A percentile compares a stretch with the other conserved stretches of the same genome.
Evolutionary conservation across 2,888 invertebrate species (phyloP).

Genomic region (Notocelia uddmanniana): DNA sequence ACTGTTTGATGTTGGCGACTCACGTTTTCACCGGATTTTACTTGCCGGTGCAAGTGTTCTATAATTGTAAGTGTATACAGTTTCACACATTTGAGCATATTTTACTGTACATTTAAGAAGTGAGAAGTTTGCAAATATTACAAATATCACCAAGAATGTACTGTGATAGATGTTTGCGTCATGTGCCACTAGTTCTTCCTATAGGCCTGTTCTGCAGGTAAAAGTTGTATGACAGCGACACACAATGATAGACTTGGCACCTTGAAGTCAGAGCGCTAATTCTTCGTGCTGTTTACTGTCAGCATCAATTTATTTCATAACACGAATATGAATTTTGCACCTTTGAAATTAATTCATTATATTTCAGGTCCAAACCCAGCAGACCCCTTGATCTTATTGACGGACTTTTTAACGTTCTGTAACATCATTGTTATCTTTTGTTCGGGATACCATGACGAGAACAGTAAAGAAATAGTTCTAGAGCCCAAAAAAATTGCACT

Average conservation of each 20-base stretch:
- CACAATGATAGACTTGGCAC: too few species aligned
- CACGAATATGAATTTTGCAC: not conserved
- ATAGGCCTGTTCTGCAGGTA: not conserved
- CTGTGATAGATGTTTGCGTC: not conserved
- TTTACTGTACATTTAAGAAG: not conserved
- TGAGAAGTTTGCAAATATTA: not conserved
- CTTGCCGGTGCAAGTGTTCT: conserved; percentile 66
- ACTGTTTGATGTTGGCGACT: conserved; percentile 54
- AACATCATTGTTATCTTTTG: conserved; percentile 64
- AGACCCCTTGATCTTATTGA: conserved; percentile 60
- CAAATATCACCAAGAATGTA: too few species aligned
- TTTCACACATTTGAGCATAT: not conserved
- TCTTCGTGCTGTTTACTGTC: not conserved
- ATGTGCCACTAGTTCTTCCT: not conserved
- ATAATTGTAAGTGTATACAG: conserved; percentile 57
- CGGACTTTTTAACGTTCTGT: conserved; percentile 60
- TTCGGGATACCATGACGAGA: conserved; percentile 67
- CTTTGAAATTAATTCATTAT: not conserved
- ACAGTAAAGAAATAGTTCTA: conserved; percentile 61
- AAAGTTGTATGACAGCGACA: not conserved
- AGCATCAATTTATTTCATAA: not conserved
- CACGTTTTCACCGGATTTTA: conserved; percentile 57
- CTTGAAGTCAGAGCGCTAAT: not conserved
- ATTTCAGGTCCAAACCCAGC: conserved; percentile 60
- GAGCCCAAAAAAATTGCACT: conserved; percentile 59